Percentiles rank a stretch among this genome's conserved stretches.
phyloP scores from a whole-genome alignment of 2,113 vertebrate genomes.

The Microtus montanus region DNA sequence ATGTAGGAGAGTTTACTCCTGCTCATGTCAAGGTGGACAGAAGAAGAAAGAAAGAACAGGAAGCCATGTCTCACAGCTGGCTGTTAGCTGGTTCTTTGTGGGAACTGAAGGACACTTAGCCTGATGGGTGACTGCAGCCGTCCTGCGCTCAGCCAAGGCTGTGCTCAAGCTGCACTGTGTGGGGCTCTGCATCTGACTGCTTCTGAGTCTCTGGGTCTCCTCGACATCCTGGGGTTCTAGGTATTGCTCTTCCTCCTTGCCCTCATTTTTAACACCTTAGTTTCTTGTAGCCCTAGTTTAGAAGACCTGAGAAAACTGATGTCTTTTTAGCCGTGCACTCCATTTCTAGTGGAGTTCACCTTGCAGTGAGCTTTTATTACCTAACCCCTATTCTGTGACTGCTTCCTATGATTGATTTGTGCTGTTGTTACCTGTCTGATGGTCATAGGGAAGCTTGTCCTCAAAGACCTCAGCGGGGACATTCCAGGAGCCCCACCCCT shows the following conservation, averaged over 20 bases:
- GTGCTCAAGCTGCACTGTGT: not conserved
- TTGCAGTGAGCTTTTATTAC: accelerated
- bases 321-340: accelerated
- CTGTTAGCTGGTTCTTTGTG: not conserved
- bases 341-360: not conserved
- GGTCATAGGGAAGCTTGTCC: not conserved
- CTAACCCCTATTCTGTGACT: accelerated
- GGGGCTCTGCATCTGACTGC: not conserved
- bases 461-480: not conserved
- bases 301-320: not conserved
- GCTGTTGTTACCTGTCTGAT: not conserved
- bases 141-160: not conserved
- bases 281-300: not conserved
- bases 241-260: not conserved
- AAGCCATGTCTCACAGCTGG: accelerated
- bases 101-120: not conserved
- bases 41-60: not conserved
- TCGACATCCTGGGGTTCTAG: not conserved
- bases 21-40: not conserved
- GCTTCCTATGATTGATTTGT: not conserved
- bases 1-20: not conserved
- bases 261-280: not conserved
- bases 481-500: not conserved
- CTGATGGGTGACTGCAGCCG: not conserved
- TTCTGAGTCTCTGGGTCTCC: too few species aligned